Base-by-base conservation (phyloP, 2,797 vertebrate species). In the Atherinosoma microstoma region DNA sequence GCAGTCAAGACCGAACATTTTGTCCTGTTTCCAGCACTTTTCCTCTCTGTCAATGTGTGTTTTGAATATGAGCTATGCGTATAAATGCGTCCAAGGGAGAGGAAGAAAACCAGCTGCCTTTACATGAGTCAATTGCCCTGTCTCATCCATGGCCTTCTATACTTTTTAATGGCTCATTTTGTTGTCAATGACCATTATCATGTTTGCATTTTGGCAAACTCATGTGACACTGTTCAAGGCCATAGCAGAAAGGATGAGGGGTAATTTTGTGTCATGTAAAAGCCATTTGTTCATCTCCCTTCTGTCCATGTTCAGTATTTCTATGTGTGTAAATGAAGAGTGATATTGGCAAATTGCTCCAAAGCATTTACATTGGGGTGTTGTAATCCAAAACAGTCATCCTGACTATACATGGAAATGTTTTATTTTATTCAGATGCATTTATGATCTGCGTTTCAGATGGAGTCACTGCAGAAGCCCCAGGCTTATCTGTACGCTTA, bases 341-440 rank as follows among this genome's bases (percentile, higher is more conserved):
- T 76, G 76, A 81, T 35, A 67, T 45, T 73, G 63, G 75, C 79
- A 70, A 70, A 65, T 65, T 75, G 86, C 77, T 78, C 51, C 22
- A 35, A 70, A 87, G 64, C 73, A 79, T 90, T 90, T 88, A 82
- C 78, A 64, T 72, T 84, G 80, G 80, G 84, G 86, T 89, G 89
- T 73, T 76, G 30, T 59, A 47, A 70, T 75, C 35, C 12, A 51
- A 58, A 74, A n/a, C 2, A 15, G 13, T 35, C 35, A 42, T 67
- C 5, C 6, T 72, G n/a, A 51, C 0, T 20, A 8, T 73, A 67
- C 1, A 61, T 30, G 15, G 9, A 30, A 35, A 62, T 24, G 38
- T 59, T 72, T 40, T 29, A 12, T 61, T 65, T 0, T 53, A n/a
- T 27, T 54, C 10, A 2, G 61, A 69, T 68, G 42, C 8, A 63